Percentiles rank a stretch among this genome's conserved stretches.
These are phyloP conservation scores for Azorinus chamasolen DNA, from an alignment of 2,888 invertebrate genomes.

Conservation along the genomic window DNA sequence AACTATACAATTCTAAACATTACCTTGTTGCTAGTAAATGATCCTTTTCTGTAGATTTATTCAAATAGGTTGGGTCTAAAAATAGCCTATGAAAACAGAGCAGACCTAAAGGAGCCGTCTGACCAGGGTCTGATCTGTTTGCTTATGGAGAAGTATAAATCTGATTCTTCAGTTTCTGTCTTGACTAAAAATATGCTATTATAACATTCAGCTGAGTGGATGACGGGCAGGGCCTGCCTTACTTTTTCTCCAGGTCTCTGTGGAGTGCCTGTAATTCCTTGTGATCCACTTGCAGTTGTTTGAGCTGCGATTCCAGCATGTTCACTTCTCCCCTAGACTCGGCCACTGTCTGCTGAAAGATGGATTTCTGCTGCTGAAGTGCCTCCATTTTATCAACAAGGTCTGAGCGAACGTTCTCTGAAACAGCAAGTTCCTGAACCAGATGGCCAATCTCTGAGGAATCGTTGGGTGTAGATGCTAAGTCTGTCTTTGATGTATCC, in stretches of 20 bases:
- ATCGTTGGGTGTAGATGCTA: slow-evolving; percentile 63
- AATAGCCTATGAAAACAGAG: too few relatives aligned
- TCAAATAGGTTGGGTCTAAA: too few relatives aligned
- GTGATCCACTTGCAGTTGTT: slow-evolving; percentile 61
- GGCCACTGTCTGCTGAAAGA: slow-evolving; percentile 73
- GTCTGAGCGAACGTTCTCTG: slow-evolving; percentile 70
- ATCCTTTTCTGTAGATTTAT: too few relatives aligned
- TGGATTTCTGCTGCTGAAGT: slow-evolving; percentile 73
- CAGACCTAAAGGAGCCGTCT: too few relatives aligned
- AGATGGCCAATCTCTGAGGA: slow-evolving; percentile 65
- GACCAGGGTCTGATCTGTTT: too few relatives aligned
- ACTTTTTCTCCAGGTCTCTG: slow-evolving; percentile 74
- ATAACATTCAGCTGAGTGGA: too few relatives aligned
- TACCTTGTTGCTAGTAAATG: too few relatives aligned
- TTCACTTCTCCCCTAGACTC: slow-evolving; percentile 75
- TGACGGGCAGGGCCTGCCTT: too few relatives aligned
- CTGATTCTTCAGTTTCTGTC: too few relatives aligned
- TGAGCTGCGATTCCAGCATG: slow-evolving; percentile 71
- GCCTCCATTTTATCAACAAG: slow-evolving; percentile 73
- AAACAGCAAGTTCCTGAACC: slow-evolving; percentile 67
- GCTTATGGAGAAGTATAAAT: too few relatives aligned
- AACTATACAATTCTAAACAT: too few relatives aligned
- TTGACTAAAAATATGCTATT: too few relatives aligned
- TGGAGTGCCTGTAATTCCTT: slow-evolving; percentile 64
- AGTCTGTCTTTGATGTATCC: slow-evolving; percentile 29